phyloP scores from a whole-genome alignment of 2,888 invertebrate species.

The Stenodera caucasica region DNA sequence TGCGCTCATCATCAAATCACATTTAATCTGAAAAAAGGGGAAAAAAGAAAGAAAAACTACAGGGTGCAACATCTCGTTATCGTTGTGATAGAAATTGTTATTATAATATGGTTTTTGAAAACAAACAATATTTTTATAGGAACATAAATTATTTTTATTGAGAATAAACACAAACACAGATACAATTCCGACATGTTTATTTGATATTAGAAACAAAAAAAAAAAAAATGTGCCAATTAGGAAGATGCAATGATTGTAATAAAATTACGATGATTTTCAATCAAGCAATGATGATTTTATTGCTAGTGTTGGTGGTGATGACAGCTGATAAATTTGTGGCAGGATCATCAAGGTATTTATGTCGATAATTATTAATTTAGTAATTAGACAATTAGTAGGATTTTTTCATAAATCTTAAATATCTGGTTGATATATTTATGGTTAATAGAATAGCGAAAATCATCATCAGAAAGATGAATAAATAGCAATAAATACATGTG shows the following conservation, averaged over 20 bases:
- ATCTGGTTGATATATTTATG: background rate
- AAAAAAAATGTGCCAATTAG: background rate
- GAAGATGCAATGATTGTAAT: background rate
- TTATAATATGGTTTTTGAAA: background rate
- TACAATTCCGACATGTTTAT: background rate
- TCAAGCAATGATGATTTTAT: background rate
- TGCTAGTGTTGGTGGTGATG: background rate
- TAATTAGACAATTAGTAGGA: background rate
- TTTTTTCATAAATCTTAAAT: background rate
- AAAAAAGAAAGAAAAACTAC: background rate
- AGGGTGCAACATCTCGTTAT: background rate
- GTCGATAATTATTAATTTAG: background rate
- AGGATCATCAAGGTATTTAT: background rate
- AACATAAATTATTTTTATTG: background rate
- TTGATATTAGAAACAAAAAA: background rate
- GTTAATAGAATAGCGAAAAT: background rate
- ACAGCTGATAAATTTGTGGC: background rate
- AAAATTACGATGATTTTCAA: background rate
- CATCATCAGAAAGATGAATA: background rate
- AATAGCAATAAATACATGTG: background rate
- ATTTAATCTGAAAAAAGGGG: slow-evolving; percentile 41
- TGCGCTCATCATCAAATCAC: slow-evolving; percentile 40
- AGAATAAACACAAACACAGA: too few species aligned
- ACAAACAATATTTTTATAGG: background rate
- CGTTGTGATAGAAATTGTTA: background rate